phyloP scores from a whole-genome alignment of 2,797 vertebrate genomes.

The Gorsachius magnificus region DNA sequence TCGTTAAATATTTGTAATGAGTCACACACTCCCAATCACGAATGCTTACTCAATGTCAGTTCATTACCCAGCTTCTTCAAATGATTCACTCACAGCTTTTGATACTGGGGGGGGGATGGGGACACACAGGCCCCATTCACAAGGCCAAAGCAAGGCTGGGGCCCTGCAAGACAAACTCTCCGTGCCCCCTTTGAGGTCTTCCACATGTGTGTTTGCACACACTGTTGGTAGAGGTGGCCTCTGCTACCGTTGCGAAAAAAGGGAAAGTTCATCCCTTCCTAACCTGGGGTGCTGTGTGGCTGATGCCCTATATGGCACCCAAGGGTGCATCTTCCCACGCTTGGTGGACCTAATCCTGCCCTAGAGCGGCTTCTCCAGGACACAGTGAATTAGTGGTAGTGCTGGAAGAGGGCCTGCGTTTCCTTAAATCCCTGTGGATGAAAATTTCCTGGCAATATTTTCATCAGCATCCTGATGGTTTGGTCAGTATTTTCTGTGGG shows the following conservation, averaged over 20 bases:
- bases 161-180: not conserved
- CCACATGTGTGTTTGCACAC: fast-evolving
- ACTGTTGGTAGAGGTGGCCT: fast-evolving
- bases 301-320: not conserved
- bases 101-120: not conserved
- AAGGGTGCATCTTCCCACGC: not conserved
- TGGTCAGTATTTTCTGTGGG: not conserved
- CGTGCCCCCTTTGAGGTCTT: not conserved
- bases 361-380: not conserved
- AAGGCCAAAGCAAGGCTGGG: not conserved
- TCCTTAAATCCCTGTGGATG: not conserved
- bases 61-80: not conserved
- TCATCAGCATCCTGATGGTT: not conserved
- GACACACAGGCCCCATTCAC: not conserved
- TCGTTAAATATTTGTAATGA: not conserved
- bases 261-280: not conserved
- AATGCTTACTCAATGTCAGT: not conserved
- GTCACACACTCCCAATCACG: not conserved
- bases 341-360: not conserved
- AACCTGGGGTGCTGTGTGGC: not conserved
- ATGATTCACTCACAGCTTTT: not conserved
- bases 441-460: not conserved
- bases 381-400: not conserved
- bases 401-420: not conserved
- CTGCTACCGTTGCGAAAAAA: not conserved